phyloP scores from a whole-genome alignment of 2,113 vertebrate species.

The Noctilio leporinus region DNA sequence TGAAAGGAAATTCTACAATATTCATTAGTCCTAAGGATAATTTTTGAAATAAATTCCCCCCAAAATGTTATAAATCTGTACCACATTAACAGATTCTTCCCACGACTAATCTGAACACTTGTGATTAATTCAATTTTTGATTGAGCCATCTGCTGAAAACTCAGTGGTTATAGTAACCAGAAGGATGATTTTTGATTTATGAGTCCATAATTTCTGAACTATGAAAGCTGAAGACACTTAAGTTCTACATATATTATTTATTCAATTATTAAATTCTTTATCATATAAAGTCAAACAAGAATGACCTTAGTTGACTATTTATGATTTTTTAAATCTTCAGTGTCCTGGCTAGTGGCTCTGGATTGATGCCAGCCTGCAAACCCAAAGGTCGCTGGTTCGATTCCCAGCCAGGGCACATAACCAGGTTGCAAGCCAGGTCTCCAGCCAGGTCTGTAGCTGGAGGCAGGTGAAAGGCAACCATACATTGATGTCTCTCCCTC shows the following conservation, averaged over 20 bases:
- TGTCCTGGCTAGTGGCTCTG: too few relatives aligned
- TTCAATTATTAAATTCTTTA: background rate
- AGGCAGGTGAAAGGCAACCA: too few relatives aligned
- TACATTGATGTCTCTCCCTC: too few relatives aligned
- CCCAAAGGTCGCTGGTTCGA: too few relatives aligned
- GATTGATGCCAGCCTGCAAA: too few relatives aligned
- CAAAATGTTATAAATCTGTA: background rate
- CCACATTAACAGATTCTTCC: background rate
- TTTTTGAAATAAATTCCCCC: background rate
- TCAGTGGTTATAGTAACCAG: background rate
- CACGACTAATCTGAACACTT: background rate
- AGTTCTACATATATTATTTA: background rate
- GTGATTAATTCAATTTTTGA: constrained; percentile 9
- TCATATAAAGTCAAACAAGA: background rate
- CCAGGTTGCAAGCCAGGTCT: too few relatives aligned
- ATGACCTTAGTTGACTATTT: background rate
- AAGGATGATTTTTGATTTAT: background rate
- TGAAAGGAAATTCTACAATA: background rate
- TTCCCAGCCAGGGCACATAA: too few relatives aligned
- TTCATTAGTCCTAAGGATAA: background rate
- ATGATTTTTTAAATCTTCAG: too few relatives aligned
- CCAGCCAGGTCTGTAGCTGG: too few relatives aligned
- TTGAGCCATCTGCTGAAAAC: background rate
- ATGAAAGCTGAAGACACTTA: constrained; percentile 3
- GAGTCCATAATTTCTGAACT: background rate